phyloP scores from a whole-genome alignment of 2,797 vertebrate genomes.

The Hephaestus fuliginosus region DNA sequence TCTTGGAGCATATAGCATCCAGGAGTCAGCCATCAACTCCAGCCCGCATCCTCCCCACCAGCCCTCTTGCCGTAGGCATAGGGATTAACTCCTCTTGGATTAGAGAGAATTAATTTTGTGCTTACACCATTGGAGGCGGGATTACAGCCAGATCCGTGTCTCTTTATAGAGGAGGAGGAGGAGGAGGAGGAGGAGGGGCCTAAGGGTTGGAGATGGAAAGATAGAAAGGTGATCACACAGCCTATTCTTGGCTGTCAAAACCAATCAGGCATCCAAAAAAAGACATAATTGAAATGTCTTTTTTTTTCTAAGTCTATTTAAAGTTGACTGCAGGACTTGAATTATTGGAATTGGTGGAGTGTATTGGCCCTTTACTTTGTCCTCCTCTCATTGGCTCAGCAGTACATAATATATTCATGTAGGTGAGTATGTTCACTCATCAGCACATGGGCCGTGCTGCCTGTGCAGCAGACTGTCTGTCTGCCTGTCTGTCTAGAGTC shows the following conservation, averaged over 20 bases:
- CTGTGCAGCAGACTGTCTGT: constrained; percentile 53
- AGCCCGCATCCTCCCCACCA: constrained; percentile 64
- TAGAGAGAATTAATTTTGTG: constrained; percentile 88
- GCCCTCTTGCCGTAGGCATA: constrained; percentile 76
- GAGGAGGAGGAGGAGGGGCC: constrained; percentile 54
- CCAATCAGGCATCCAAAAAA: constrained; percentile 7
- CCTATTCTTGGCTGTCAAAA: constrained; percentile 32
- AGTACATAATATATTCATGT: constrained; percentile 18
- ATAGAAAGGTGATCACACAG: constrained; percentile 56
- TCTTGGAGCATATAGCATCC: constrained; percentile 53
- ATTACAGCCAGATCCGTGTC: constrained; percentile 86
- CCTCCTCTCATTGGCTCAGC: constrained; percentile 32
- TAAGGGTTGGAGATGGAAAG: constrained; percentile 65
- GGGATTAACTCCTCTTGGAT: constrained; percentile 88
- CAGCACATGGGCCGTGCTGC: constrained; percentile 34
- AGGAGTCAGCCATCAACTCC: constrained; percentile 75
- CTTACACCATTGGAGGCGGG: constrained; percentile 87
- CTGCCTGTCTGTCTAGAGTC: constrained; percentile 59
- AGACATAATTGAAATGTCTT: constrained; percentile 29
- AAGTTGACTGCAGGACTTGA: not conserved
- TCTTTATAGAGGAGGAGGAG: constrained; percentile 62
- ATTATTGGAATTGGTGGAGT: constrained; percentile 3
- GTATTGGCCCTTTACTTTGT: constrained; percentile 1
- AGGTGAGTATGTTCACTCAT: constrained; percentile 32
- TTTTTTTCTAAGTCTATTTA: constrained; percentile 10